Evolutionary conservation across 2,113 vertebrate genomes (phyloP).

Genomic region (chimpanzee (Pan troglodytes)): NHGRI_mPanTro3-v2.1_pri NC_072412.2:61626001-61626500

Average conservation of each 20-base stretch:
- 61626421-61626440: neutral
- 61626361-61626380: neutral
- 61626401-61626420: neutral
- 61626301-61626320: neutral
- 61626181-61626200: neutral
- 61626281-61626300: neutral
- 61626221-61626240: neutral
- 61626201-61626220: neutral
- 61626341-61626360: neutral
- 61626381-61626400: neutral
- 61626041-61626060: neutral
- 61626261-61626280: neutral
- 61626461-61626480: too few relatives aligned
- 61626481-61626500: too few relatives aligned
- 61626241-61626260: neutral
- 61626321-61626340: neutral
- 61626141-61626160: neutral
- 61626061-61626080: neutral
- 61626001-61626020: neutral
- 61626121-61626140: neutral
- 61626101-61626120: neutral
- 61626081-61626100: neutral
- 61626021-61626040: neutral
- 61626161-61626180: neutral
- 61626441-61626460: neutral